Evolutionary conservation across 2,888 invertebrate species (phyloP).

Genomic region (Taphrorychus bicolor): DNA sequence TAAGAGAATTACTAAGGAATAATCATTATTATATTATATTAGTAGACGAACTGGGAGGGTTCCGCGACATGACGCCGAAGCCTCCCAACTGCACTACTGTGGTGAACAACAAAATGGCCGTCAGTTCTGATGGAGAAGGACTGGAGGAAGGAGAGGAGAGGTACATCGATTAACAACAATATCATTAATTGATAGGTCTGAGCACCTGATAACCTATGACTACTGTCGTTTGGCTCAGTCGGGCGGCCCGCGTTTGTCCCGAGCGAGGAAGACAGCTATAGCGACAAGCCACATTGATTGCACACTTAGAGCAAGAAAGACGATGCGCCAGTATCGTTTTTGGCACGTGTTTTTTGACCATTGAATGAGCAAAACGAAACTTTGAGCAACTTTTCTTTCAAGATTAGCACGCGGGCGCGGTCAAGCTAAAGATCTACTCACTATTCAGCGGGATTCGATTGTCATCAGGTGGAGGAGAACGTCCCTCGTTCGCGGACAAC

Average conservation of each 20-base stretch:
- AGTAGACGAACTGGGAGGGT: too few relatives aligned
- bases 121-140: constrained; percentile 52
- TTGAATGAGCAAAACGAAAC: neutral
- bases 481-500: constrained; percentile 27
- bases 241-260: constrained; percentile 48
- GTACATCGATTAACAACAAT: constrained; percentile 57
- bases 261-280: constrained; percentile 43
- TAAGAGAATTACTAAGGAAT: too few relatives aligned
- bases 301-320: constrained; percentile 30
- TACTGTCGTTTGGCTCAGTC: constrained; percentile 57
- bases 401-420: neutral
- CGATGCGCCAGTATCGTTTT: too few relatives aligned
- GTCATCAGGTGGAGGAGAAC: neutral
- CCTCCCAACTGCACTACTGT: too few relatives aligned
- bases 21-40: too few relatives aligned
- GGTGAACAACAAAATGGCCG: constrained; percentile 49
- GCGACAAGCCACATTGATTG: constrained; percentile 33
- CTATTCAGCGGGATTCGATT: neutral
- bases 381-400: too few relatives aligned
- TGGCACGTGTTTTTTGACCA: neutral
- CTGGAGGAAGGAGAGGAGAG: constrained; percentile 38
- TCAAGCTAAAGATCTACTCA: too few relatives aligned
- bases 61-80: too few relatives aligned
- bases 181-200: constrained; percentile 56
- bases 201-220: constrained; percentile 57